A percentile compares a stretch with the other conserved stretches of the same genome.
Evolutionary conservation across 1,140 invertebrate genomes (phyloP).

Genomic region (Drosophila auraria): DNA sequence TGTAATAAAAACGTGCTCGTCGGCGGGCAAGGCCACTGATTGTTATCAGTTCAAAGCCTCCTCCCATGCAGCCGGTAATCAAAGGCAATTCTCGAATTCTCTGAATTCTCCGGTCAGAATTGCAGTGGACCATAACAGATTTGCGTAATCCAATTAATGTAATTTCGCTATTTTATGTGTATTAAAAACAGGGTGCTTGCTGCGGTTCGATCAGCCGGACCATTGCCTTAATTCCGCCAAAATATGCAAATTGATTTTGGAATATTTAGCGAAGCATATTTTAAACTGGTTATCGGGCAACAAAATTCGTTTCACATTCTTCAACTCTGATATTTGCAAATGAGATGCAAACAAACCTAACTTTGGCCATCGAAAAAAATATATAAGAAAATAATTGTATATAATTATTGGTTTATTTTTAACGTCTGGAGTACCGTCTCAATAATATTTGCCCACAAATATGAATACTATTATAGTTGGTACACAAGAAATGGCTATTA

Average conservation of each 20-base stretch:
- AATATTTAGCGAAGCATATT: slow-evolving; percentile 54
- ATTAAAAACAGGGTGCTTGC: slow-evolving; percentile 41
- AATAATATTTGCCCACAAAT: not conserved
- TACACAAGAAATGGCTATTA: slow-evolving; percentile 11
- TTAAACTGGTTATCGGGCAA: slow-evolving; percentile 52
- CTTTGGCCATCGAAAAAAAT: slow-evolving; percentile 17
- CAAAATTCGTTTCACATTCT: slow-evolving; percentile 50
- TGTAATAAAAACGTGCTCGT: slow-evolving; percentile 23
- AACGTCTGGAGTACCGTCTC: not conserved
- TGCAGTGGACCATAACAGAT: slow-evolving; percentile 50
- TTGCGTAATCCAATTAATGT: slow-evolving; percentile 57
- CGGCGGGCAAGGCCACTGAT: slow-evolving; percentile 34
- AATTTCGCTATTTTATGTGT: slow-evolving; percentile 21
- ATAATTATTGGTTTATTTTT: not conserved
- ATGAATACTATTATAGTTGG: slow-evolving; percentile 13
- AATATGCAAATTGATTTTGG: slow-evolving; percentile 44
- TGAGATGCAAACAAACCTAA: slow-evolving; percentile 44
- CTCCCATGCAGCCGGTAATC: slow-evolving; percentile 18
- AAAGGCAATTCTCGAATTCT: slow-evolving; percentile 68
- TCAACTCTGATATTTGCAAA: slow-evolving; percentile 76
- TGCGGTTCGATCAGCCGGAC: slow-evolving; percentile 10
- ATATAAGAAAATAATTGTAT: not conserved
- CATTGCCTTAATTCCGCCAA: slow-evolving; percentile 32
- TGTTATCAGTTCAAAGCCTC: slow-evolving; percentile 27
- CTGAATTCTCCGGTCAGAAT: slow-evolving; percentile 20